Evolutionary conservation across 2,888 invertebrate genomes (phyloP).

Genomic region (Euzophera pinguis): DNA sequence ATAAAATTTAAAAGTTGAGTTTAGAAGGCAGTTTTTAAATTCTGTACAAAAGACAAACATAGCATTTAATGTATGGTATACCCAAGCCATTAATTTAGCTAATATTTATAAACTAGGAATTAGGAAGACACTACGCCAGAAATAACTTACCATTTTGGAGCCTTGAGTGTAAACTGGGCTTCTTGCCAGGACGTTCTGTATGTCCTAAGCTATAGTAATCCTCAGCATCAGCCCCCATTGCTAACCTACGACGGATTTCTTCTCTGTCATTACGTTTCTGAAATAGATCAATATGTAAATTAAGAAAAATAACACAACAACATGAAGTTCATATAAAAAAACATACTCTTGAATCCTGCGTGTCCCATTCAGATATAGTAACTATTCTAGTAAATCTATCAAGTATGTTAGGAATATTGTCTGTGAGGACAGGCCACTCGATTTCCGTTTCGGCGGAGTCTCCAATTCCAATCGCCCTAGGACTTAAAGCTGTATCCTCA

Average conservation of each 20-base stretch:
- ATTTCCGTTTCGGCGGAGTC: slow-evolving; percentile 69
- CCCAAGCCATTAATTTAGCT: not conserved
- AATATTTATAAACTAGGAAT: too few relatives aligned
- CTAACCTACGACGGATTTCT: slow-evolving; percentile 92
- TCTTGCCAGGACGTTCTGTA: slow-evolving; percentile 85
- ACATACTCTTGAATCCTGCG: slow-evolving; percentile 47
- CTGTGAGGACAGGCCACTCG: slow-evolving; percentile 77
- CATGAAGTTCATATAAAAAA: not conserved
- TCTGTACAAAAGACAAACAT: too few relatives aligned
- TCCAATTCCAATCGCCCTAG: slow-evolving; percentile 72
- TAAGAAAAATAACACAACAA: too few relatives aligned
- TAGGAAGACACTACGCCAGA: too few relatives aligned
- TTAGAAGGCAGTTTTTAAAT: too few relatives aligned
- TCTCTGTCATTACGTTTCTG: slow-evolving; percentile 95
- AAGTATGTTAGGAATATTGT: slow-evolving; percentile 68
- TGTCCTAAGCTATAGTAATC: slow-evolving; percentile 82
- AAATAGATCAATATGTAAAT: slow-evolving; percentile 35
- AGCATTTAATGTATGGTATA: not conserved
- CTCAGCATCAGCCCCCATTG: slow-evolving; percentile 90
- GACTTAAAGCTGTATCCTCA: slow-evolving; percentile 70
- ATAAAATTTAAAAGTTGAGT: too few relatives aligned
- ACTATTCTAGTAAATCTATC: slow-evolving; percentile 73
- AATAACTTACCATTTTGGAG: slow-evolving; percentile 87
- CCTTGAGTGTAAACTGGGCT: slow-evolving; percentile 92
- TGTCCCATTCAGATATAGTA: slow-evolving; percentile 42